Evolutionary conservation across 1,140 invertebrate genomes (phyloP).

Genomic region (Zaprionus tsacasi): DNA sequence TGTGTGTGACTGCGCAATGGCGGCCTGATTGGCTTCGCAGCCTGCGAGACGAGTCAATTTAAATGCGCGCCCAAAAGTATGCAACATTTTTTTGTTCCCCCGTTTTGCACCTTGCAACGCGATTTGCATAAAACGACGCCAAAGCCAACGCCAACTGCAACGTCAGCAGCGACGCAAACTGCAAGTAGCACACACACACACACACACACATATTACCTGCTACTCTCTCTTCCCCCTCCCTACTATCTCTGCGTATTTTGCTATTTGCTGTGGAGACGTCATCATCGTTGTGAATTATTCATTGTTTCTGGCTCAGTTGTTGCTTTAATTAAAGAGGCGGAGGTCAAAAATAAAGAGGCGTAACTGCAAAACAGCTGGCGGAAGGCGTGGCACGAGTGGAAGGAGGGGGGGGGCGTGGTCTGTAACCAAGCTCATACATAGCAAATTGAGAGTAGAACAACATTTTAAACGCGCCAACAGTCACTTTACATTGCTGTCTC

Average conservation of each 20-base stretch:
- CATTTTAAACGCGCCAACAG: constrained; percentile 14
- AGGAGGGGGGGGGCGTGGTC: neutral
- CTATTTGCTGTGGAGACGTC: constrained; percentile 40
- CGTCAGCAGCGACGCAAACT: neutral
- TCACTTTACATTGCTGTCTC: neutral
- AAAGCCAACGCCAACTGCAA: constrained; percentile 5
- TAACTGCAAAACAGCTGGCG: constrained; percentile 21
- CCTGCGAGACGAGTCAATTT: constrained; percentile 52
- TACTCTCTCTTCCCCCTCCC: neutral
- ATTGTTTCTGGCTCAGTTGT: constrained; percentile 72
- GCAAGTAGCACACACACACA: constrained; percentile 31
- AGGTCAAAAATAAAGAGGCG: constrained; percentile 22
- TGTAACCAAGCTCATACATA: constrained; percentile 26
- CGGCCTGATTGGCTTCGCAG: constrained; percentile 32
- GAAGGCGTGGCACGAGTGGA: neutral
- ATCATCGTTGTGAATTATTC: constrained; percentile 73
- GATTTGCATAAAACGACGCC: constrained; percentile 68
- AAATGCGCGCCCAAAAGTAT: constrained; percentile 70
- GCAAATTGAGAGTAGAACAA: constrained; percentile 27
- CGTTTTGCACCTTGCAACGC: constrained; percentile 27
- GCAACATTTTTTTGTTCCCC: constrained; percentile 44
- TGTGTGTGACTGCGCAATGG: constrained; percentile 7
- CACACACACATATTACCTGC: neutral
- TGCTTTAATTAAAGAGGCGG: constrained; percentile 70
- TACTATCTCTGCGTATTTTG: neutral